Percentiles rank a stretch among this genome's conserved stretches.
Evolutionary conservation across 1,140 invertebrate genomes (phyloP).

Genomic region (Eriocheir sinensis): DNA sequence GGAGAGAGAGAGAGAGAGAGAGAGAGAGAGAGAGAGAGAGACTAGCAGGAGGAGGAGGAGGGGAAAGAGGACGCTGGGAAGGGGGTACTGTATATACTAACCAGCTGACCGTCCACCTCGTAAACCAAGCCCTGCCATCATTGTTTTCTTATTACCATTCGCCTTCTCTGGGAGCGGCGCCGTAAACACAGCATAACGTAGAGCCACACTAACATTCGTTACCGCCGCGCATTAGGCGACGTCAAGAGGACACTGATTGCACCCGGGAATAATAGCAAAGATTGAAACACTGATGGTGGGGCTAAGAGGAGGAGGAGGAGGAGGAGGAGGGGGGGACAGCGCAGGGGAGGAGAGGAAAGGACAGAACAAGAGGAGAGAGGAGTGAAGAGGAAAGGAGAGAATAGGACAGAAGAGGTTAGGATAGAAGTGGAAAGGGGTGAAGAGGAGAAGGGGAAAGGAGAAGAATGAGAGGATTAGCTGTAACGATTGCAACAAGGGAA

Average conservation of each 20-base stretch:
- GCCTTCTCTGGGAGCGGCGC: background rate
- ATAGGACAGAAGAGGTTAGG: too few species aligned
- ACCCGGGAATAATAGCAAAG: background rate
- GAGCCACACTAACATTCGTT: background rate
- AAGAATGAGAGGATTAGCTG: too few species aligned
- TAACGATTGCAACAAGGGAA: too few species aligned
- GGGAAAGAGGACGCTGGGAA: background rate
- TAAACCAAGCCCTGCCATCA: background rate
- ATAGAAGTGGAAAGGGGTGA: too few species aligned
- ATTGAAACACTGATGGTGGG: too few species aligned
- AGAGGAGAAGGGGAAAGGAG: too few species aligned
- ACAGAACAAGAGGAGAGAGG: too few species aligned
- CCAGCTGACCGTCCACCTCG: background rate
- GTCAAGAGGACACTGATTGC: background rate
- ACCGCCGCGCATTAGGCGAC: background rate
- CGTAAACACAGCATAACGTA: background rate
- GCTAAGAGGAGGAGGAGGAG: too few species aligned
- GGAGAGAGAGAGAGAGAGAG: background rate
- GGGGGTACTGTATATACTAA: background rate
- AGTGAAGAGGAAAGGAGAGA: too few species aligned
- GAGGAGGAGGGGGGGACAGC: too few species aligned
- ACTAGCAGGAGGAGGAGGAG: background rate
- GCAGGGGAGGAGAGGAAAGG: too few species aligned
- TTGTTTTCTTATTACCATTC: conserved; percentile 17
- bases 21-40: background rate